Percentiles rank a stretch among this genome's conserved stretches.
Evolutionary conservation across 1,140 invertebrate species (phyloP).

Genomic region (Aleiodes sp.): DNA sequence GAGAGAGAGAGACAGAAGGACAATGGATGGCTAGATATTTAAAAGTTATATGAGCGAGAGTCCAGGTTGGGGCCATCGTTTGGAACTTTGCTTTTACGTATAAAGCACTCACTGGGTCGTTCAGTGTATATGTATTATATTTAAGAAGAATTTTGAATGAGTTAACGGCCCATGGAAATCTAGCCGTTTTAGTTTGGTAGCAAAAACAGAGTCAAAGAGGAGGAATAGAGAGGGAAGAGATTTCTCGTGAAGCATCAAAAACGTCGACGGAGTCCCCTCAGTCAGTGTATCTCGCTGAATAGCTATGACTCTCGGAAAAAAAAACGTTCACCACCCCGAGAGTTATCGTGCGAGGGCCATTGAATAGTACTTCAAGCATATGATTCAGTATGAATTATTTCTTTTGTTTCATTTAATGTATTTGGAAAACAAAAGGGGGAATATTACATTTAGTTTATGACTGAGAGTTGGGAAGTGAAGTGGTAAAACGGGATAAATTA

Average conservation of each 20-base stretch:
- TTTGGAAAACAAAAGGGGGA: too few relatives aligned
- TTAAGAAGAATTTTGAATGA: constrained; percentile 28
- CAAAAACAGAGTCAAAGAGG: too few relatives aligned
- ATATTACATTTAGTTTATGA: too few relatives aligned
- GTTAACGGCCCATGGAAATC: constrained; percentile 21
- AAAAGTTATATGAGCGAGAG: constrained; percentile 35
- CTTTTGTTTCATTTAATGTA: not conserved
- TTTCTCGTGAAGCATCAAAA: constrained; percentile 24
- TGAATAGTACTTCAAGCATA: not conserved
- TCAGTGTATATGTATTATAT: constrained; percentile 23
- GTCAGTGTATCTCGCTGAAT: not conserved
- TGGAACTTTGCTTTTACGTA: constrained; percentile 38
- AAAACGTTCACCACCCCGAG: not conserved
- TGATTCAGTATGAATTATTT: not conserved
- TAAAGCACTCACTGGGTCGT: not conserved
- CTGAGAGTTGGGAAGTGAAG: too few relatives aligned
- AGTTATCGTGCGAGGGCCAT: constrained; percentile 3
- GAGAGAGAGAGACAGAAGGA: not conserved
- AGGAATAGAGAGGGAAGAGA: too few relatives aligned
- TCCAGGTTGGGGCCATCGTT: constrained; percentile 25
- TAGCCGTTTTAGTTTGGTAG: constrained; percentile 2
- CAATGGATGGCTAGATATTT: constrained; percentile 26
- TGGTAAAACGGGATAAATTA: too few relatives aligned
- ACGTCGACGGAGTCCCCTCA: not conserved
- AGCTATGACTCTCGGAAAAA: not conserved